These are phyloP conservation scores for Vollenhovia emeryi DNA, from an alignment of 1,140 invertebrate genomes.

Conservation along the genomic window DNA sequence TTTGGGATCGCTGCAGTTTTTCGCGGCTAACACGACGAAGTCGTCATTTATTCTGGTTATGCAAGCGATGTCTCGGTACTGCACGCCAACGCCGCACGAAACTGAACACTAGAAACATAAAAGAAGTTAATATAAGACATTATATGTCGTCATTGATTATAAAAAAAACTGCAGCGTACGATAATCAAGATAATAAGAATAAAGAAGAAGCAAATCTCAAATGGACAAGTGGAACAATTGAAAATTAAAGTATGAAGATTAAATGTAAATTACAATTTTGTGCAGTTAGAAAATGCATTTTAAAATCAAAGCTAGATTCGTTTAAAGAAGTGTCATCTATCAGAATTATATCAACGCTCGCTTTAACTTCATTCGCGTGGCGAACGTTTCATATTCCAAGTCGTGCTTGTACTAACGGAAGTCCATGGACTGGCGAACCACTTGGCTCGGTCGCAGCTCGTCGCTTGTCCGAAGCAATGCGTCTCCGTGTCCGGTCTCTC, in stretches of 20 bases:
- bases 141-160: not conserved
- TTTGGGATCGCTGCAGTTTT: conserved; percentile 82
- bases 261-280: not conserved
- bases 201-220: not conserved
- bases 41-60: conserved; percentile 80
- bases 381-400: not conserved
- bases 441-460: conserved; percentile 86
- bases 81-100: conserved; percentile 88
- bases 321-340: conserved; percentile 67
- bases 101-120: conserved; percentile 87
- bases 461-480: conserved; percentile 87
- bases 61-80: conserved; percentile 88
- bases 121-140: conserved; percentile 72
- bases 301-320: not conserved
- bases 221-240: not conserved
- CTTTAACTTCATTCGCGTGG: not conserved
- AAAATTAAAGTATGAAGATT: not conserved
- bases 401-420: conserved; percentile 83
- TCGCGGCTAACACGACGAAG: conserved; percentile 80
- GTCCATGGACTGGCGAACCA: conserved; percentile 92
- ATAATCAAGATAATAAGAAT: not conserved
- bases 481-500: conserved; percentile 87
- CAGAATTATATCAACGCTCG: conserved; percentile 58
- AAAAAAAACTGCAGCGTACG: not conserved
- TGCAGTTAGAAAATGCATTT: not conserved